Evolutionary conservation across 2,888 invertebrate genomes (phyloP), one percentile per base, ranked within the genome.

Genomic region (Reticulitermes lucifugus): DNA sequence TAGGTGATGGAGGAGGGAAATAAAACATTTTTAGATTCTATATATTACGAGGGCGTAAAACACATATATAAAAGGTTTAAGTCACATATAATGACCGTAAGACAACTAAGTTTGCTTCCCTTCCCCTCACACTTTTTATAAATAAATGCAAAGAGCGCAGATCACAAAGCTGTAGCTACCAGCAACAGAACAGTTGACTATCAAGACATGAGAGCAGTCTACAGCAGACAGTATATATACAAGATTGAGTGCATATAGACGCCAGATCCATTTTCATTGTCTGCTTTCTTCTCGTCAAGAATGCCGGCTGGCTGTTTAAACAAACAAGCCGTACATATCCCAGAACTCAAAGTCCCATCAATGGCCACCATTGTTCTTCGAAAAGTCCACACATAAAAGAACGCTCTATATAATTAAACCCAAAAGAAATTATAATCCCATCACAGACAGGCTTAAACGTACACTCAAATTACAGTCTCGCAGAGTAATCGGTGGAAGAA

Each of bases 261-360:
- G 85, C 85, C 85, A 83, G 85, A 85, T 85, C 85, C 85, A 85
- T 85, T 85, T 85, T 85, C 85, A 85, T 85, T 85, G 85, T 85
- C 85, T 83, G 85, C 82, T 81, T 81, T 81, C 65, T 81, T 81
- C 81, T 70, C 41, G 83, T 77, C 81, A 29, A 85, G 85, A 85
- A 85, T 46, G 81, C 59, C 73, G 83, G 83, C 82, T 83, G 79
- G 83, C 82, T 85, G 77, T 83, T 85, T 80, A 85, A 85, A 85
- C 79, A 85, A 85, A 83, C 85, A 85, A 59, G 65, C 29, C 70
- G 70, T 81, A 81, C 81, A 65, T 65, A 81, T 41, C 65, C 81
- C 81, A 81, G 81, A 46, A 75, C 75, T 65, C 41, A 41, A 35
- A 81, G 43, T 70, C 46, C 46, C 70, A 65, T 81, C 81, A 81